Evolutionary conservation across 2,797 vertebrate species (phyloP).

Genomic region (Lutra lutra): DNA sequence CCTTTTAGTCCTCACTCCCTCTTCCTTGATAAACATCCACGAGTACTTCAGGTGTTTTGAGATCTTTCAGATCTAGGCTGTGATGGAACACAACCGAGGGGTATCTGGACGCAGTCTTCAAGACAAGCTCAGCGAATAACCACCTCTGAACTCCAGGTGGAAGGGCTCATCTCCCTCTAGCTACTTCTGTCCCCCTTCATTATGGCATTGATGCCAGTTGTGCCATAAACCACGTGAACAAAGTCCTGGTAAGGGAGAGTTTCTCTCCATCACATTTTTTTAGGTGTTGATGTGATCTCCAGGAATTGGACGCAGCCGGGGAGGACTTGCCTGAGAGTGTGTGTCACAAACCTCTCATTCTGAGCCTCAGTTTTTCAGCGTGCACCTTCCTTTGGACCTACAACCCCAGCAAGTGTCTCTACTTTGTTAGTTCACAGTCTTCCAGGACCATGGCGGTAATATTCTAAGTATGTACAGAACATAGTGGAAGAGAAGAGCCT

Average conservation of each 20-base stretch:
- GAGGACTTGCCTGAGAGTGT: too few species aligned
- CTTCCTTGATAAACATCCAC: neutral
- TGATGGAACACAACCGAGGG: neutral
- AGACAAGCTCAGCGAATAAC: neutral
- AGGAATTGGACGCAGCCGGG: neutral
- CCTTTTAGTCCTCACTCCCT: neutral
- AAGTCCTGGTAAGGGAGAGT: neutral
- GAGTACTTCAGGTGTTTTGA: neutral
- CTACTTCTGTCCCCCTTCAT: neutral
- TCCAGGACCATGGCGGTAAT: neutral
- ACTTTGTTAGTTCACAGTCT: neutral
- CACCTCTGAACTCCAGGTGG: neutral
- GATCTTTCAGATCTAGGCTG: neutral
- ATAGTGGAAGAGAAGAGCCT: neutral
- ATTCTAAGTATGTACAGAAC: neutral
- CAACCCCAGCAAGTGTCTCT: neutral
- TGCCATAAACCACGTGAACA: neutral
- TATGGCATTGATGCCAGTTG: neutral
- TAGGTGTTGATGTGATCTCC: neutral
- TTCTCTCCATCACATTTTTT: neutral
- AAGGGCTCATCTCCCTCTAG: neutral
- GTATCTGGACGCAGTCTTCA: neutral
- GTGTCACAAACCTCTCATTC: neutral
- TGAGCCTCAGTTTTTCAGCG: neutral
- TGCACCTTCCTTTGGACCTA: neutral